phyloP scores from a whole-genome alignment of 2,113 vertebrate genomes.

The Scortum barcoo region DNA sequence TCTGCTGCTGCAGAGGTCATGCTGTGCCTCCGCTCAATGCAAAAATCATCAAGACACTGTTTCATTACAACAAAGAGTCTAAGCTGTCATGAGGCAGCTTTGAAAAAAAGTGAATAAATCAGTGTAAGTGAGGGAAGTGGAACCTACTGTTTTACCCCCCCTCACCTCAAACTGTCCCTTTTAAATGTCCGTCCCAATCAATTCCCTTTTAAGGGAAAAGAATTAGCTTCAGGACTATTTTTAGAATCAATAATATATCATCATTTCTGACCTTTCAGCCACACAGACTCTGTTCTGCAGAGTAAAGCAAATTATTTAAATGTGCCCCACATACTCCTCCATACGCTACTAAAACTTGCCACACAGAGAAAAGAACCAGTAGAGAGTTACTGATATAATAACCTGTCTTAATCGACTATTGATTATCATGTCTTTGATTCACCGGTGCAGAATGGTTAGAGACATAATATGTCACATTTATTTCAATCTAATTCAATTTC shows the following conservation, averaged over 20 bases:
- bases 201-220: constrained; percentile 50
- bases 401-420: constrained; percentile 18
- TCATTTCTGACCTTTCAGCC: constrained; percentile 44
- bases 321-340: not conserved
- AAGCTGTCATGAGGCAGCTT: constrained; percentile 27
- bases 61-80: not conserved
- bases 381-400: not conserved
- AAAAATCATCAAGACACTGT: constrained; percentile 6
- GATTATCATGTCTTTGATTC: constrained; percentile 14
- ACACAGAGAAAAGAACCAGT: too few relatives aligned
- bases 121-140: not conserved
- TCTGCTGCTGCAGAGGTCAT: constrained; percentile 4
- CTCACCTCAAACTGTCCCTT: constrained; percentile 30
- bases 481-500: constrained; percentile 21
- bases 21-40: constrained; percentile 4
- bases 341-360: not conserved
- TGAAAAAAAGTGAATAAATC: constrained; percentile 28
- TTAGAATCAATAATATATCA: constrained; percentile 46
- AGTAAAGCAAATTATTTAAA: constrained; percentile 9
- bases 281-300: constrained; percentile 5
- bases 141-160: constrained; percentile 12
- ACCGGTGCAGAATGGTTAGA: not conserved
- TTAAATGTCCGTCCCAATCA: constrained; percentile 45
- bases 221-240: constrained; percentile 61
- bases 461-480: not conserved